A percentile compares a stretch with the other conserved stretches of the same genome.
phyloP scores from a whole-genome alignment of 2,113 vertebrate species.

The Turnix velox region DNA sequence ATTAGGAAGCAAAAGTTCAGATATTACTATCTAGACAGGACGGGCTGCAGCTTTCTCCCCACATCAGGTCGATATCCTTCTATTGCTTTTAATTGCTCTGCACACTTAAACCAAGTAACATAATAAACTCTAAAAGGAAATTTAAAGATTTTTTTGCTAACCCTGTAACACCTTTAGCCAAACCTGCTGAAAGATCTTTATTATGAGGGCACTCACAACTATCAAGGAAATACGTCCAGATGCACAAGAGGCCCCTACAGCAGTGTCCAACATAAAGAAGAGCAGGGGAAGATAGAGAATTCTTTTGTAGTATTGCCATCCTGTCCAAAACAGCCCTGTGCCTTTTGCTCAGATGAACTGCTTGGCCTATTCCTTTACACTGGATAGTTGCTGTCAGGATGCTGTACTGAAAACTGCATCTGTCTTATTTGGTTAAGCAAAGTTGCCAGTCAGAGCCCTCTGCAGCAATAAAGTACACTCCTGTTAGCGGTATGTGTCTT shows the following conservation, averaged over 20 bases:
- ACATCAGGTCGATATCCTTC: not conserved
- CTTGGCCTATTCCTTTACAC: not conserved
- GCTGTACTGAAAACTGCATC: not conserved
- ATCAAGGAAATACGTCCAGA: not conserved
- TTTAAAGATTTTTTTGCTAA: not conserved
- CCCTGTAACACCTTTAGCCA: not conserved
- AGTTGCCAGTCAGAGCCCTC: not conserved
- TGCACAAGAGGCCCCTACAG: not conserved
- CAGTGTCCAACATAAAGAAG: rapidly evolving
- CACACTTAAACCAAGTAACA: not conserved
- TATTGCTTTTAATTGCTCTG: not conserved
- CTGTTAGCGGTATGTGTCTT: not conserved
- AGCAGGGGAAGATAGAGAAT: not conserved
- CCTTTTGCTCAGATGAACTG: not conserved
- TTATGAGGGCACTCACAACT: not conserved
- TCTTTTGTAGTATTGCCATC: not conserved
- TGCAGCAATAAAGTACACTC: not conserved
- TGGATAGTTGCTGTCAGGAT: not conserved
- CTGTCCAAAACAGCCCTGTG: not conserved
- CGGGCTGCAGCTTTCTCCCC: not conserved
- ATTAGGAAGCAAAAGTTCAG: not conserved
- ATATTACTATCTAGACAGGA: not conserved
- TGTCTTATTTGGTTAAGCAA: not conserved
- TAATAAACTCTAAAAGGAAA: not conserved
- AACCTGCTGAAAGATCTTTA: not conserved